These are phyloP conservation scores for Spisula subtruncata DNA, from an alignment of 2,888 invertebrate species.

Conservation along the genomic window DNA sequence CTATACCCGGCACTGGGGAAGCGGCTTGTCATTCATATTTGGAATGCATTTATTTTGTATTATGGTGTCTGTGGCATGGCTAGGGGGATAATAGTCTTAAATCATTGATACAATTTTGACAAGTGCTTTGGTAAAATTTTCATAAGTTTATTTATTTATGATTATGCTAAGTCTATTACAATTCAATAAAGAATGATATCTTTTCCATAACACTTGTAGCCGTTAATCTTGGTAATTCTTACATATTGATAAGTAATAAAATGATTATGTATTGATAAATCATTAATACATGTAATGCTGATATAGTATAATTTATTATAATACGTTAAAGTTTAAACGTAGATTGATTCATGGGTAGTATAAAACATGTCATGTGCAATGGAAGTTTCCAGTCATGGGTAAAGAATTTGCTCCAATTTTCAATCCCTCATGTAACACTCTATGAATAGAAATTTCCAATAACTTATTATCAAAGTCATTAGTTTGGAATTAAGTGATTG, in stretches of 20 bases:
- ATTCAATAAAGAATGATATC: not conserved
- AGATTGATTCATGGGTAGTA: not conserved
- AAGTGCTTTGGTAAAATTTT: too few relatives aligned
- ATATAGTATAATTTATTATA: conserved; percentile 8
- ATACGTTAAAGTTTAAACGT: too few relatives aligned
- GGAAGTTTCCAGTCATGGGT: too few relatives aligned
- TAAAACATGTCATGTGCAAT: too few relatives aligned
- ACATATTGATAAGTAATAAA: too few relatives aligned
- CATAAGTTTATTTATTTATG: not conserved
- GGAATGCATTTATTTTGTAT: too few relatives aligned
- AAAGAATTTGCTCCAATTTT: conserved; percentile 9
- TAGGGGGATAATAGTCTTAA: too few relatives aligned
- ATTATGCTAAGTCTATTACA: conserved; percentile 9
- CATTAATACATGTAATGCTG: not conserved
- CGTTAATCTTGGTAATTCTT: not conserved
- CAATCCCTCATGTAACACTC: not conserved
- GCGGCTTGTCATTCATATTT: too few relatives aligned
- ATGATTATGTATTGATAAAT: not conserved
- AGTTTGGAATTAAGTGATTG: conserved; percentile 3
- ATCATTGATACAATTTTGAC: too few relatives aligned
- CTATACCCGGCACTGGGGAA: too few relatives aligned
- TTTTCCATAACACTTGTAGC: conserved; percentile 2
- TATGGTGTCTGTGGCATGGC: too few relatives aligned
- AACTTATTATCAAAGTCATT: conserved; percentile 3
- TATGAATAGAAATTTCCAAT: not conserved